These are phyloP conservation scores for Pseudochirops cupreus DNA, from an alignment of 2,797 vertebrate species.

Conservation along the genomic window DNA sequence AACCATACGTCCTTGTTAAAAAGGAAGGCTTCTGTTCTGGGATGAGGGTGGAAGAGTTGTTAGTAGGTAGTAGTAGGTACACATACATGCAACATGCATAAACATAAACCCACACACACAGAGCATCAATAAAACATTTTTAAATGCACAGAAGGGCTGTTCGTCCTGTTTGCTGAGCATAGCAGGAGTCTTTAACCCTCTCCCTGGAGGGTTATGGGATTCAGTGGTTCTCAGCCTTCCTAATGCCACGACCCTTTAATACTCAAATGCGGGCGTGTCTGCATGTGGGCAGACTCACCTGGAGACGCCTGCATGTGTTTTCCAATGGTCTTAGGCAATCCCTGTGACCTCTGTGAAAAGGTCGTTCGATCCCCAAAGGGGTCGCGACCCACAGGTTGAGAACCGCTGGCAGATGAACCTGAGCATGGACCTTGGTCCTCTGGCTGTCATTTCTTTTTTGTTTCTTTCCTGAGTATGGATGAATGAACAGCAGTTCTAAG, in stretches of 20 bases:
- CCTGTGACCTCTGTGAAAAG: no score
- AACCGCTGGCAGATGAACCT: not conserved
- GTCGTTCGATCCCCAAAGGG: no score
- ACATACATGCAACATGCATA: not conserved
- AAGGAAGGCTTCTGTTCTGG: not conserved
- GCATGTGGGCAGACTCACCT: no score
- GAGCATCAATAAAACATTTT: not conserved
- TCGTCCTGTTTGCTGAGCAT: not conserved
- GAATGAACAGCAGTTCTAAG: no score
- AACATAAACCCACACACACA: not conserved
- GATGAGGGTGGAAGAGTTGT: not conserved
- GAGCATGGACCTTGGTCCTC: not conserved
- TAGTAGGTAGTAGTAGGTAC: not conserved
- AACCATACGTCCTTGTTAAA: not conserved
- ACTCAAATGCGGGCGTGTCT: no score
- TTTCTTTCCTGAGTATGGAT: no score
- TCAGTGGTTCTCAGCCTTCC: not conserved
- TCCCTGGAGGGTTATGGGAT: not conserved
- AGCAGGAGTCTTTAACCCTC: not conserved
- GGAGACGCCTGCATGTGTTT: no score
- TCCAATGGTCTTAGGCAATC: no score
- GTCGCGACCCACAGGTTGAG: no score
- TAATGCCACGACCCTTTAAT: no score
- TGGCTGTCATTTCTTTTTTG: no score
- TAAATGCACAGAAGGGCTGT: not conserved